phyloP scores from a whole-genome alignment of 2,888 invertebrate genomes.

The Hylaea fasciaria region DNA sequence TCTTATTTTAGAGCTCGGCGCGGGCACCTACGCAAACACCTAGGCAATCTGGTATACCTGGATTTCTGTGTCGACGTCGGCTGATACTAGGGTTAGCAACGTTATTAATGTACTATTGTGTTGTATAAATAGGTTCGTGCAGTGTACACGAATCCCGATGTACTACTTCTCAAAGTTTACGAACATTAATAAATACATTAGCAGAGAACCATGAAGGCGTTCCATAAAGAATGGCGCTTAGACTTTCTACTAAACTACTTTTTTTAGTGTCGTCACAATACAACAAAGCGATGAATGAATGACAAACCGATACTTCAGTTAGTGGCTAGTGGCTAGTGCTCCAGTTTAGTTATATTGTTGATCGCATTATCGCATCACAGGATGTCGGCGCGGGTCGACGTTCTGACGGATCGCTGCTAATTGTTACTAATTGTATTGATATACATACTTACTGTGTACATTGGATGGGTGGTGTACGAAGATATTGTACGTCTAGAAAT shows the following conservation, averaged over 20 bases:
- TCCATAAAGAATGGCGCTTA: too few species aligned
- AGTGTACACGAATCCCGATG: not conserved
- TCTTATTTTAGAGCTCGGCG: conserved; percentile 27
- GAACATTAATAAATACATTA: too few species aligned
- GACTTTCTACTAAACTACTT: too few species aligned
- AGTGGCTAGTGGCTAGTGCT: conserved; percentile 5
- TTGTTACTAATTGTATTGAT: conserved; percentile 69
- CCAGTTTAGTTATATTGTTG: conserved; percentile 53
- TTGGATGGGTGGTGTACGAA: not conserved
- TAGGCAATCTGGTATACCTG: conserved; percentile 30
- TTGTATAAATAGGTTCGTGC: conserved; percentile 1
- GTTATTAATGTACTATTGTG: not conserved
- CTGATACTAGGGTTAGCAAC: not conserved
- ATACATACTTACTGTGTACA: conserved; percentile 24
- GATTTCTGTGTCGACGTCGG: conserved; percentile 4
- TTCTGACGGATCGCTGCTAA: conserved; percentile 69
- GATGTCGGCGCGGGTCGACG: conserved; percentile 78
- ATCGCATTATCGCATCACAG: conserved; percentile 64
- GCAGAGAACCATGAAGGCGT: too few species aligned
- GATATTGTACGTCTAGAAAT: not conserved
- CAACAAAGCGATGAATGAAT: conserved; percentile 14
- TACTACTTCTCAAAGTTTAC: too few species aligned
- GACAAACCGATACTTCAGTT: conserved; percentile 38
- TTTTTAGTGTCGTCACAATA: not conserved
- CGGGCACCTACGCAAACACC: conserved; percentile 26